Evolutionary conservation across 2,797 vertebrate species (phyloP).

Genomic region (Meda fulgida): DNA sequence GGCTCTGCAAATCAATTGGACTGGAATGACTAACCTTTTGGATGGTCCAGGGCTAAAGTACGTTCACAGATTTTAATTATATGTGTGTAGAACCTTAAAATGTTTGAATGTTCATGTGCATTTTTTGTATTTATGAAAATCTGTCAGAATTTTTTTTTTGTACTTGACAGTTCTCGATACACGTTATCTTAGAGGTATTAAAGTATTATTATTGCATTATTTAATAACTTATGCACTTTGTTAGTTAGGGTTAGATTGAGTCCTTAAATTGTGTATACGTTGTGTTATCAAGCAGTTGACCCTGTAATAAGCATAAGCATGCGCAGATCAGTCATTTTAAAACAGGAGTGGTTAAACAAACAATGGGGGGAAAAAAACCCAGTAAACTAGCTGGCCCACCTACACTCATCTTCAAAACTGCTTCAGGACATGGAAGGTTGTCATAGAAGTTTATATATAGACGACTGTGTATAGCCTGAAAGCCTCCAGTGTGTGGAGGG

Average conservation of each 20-base stretch:
- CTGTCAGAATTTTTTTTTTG: background rate
- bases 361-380: background rate
- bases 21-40: constrained; percentile 91
- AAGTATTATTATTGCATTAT: background rate
- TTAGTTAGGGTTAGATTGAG: background rate
- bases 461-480: background rate
- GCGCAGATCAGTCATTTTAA: constrained; percentile 10
- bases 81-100: background rate
- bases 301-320: background rate
- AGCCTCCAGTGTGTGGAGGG: background rate
- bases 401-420: constrained; percentile 1
- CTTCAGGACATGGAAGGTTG: constrained; percentile 10
- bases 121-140: background rate
- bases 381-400: background rate
- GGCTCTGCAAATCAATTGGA: constrained; percentile 91
- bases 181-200: background rate
- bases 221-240: background rate
- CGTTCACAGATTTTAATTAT: constrained; percentile 39
- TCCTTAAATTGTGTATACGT: background rate
- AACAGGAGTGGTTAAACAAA: background rate
- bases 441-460: constrained; percentile 8
- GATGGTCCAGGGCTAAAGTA: constrained; percentile 90
- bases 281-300: background rate
- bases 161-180: background rate
- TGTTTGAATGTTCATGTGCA: background rate